Conservation (phyloP, 2,797 vertebrate species). For the Sternotherus odoratus region DNA sequence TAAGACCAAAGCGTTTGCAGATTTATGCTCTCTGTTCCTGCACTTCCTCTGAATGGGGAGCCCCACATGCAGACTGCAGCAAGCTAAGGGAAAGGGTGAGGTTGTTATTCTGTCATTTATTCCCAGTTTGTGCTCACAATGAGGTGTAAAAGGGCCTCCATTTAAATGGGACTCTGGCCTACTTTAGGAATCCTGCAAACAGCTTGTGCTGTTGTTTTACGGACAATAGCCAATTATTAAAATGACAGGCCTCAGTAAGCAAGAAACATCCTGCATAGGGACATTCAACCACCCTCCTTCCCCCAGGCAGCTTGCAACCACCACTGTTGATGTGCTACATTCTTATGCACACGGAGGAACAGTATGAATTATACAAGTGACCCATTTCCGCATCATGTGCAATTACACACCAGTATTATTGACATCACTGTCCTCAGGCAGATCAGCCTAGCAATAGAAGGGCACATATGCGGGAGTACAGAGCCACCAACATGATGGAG, state of each 20-base stretch:
- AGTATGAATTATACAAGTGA: background rate
- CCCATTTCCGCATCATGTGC: background rate
- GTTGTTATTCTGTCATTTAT: accelerated
- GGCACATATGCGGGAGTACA: background rate
- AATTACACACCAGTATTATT: background rate
- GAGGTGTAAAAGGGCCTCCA: accelerated
- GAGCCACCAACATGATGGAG: background rate
- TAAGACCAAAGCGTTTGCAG: background rate
- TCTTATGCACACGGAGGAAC: background rate
- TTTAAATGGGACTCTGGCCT: background rate
- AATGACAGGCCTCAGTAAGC: background rate
- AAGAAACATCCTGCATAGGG: accelerated
- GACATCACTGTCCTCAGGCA: background rate
- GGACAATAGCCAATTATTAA: background rate
- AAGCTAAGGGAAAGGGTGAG: accelerated
- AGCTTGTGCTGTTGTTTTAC: background rate
- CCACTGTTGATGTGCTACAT: background rate
- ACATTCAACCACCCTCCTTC: background rate
- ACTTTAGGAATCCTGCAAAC: background rate
- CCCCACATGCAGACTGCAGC: background rate
- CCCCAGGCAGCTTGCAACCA: background rate
- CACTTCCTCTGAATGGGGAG: background rate
- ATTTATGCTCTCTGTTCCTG: background rate
- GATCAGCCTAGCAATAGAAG: background rate
- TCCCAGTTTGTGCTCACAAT: background rate